Conservation (phyloP, 2,113 vertebrate genomes). For the Myiagra hebetior region DNA sequence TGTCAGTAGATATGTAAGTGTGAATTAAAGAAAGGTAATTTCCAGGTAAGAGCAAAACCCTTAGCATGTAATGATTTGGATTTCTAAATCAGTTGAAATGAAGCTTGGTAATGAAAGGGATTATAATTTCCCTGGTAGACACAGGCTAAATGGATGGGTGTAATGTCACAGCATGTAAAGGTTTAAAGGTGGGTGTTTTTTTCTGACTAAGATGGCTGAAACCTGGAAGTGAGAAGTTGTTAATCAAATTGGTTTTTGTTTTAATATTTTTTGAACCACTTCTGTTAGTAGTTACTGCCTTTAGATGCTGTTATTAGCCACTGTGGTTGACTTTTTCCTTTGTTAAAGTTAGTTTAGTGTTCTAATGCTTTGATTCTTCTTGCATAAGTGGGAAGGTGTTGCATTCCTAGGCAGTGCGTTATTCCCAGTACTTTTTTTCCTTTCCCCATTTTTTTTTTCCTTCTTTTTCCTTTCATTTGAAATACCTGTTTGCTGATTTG, state of each 20-base stretch:
- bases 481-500: not conserved
- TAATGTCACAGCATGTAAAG: not conserved
- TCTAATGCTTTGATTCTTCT: not conserved
- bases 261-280: not conserved
- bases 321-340: not conserved
- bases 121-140: not conserved
- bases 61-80: not conserved
- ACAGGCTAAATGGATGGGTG: not conserved
- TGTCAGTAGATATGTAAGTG: not conserved
- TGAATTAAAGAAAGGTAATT: not conserved
- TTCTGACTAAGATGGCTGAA: not conserved
- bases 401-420: not conserved
- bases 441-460: rapidly evolving
- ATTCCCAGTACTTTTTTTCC: not conserved
- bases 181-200: not conserved
- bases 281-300: not conserved
- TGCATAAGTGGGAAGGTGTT: not conserved
- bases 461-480: not conserved
- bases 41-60: not conserved
- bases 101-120: not conserved
- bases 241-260: not conserved
- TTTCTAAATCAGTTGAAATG: not conserved
- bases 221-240: not conserved
- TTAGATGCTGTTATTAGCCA: not conserved
- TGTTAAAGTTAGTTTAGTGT: not conserved